Evolutionary conservation across 2,797 vertebrate genomes (phyloP), one percentile per base, ranked within the genome.

Genomic region (Macropodus opercularis): DNA sequence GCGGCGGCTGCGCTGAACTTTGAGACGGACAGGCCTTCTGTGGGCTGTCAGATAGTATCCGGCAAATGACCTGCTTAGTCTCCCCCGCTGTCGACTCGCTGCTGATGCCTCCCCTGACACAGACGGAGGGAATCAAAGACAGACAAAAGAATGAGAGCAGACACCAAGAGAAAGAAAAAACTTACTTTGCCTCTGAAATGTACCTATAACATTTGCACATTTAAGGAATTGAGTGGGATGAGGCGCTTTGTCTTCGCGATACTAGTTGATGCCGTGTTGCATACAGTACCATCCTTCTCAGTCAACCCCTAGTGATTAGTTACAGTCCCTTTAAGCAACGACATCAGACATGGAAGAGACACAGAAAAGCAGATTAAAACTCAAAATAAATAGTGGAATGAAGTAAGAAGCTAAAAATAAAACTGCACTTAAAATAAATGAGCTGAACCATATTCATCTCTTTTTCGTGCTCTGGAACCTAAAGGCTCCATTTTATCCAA

Each of bases 11-110:
- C 70, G 72, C 65, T 68, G 79, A 82, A 77, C 82, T 80, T 58
- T 68, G 65, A 79, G 76, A 77, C 26, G 69, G 84, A 79, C 75
- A 38, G 80, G 71, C 79, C 76, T 84, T 81, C 87, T 85, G 85
- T 18, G 64, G 52, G 70, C 83, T 85, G 81, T 87, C 88, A 86
- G 74, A 85, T 79, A 77, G 71, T 29, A 83, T 88, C 82, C 83
- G 43, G 41, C 21, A 43, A 74, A 85, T 62, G 65, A 80, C 84
- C 81, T 46, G 80, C 77, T 82, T 70, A 79, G 56, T 77, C 65
- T 69, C 36, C 58, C 57, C 18, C 58, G 44, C 73, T 64, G 77
- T 69, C 56, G 31, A 62, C 72, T 31, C 23, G 44, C 48, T 12
- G 64, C 61, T 39, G n/a, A 17, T 50, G 42, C 66, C 53, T 63